Conservation (phyloP, 2,113 vertebrate genomes). For the Cariama cristata region DNA sequence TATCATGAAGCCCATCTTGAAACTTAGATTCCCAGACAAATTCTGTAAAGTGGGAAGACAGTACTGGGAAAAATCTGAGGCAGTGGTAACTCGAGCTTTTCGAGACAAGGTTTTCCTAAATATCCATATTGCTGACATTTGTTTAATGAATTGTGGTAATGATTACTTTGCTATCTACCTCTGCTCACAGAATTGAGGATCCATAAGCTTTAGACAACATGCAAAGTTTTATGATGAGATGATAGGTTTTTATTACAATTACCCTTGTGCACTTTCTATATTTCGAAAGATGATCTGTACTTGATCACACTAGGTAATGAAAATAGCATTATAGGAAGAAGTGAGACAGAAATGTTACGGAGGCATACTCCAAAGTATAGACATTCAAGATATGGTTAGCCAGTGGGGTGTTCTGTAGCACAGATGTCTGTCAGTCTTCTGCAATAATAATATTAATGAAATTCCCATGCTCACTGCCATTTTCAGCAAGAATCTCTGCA, state of each 20-base stretch:
- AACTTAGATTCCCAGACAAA: neutral
- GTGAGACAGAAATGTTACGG: neutral
- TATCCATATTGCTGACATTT: neutral
- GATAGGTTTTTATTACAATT: neutral
- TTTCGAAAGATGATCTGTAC: neutral
- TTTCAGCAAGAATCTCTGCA: neutral
- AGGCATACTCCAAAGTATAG: neutral
- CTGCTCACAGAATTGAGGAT: neutral
- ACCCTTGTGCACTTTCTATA: neutral
- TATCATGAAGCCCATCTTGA: neutral
- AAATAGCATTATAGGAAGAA: neutral
- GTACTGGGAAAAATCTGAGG: neutral
- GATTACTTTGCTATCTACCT: neutral
- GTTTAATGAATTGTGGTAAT: neutral
- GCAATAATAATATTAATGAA: neutral
- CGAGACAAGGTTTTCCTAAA: neutral
- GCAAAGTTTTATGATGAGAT: neutral
- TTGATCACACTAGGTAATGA: neutral
- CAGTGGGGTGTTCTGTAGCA: neutral
- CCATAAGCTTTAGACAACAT: neutral
- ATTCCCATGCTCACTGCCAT: neutral
- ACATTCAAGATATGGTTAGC: neutral
- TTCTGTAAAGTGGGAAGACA: neutral
- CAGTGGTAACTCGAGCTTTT: neutral
- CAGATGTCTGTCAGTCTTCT: neutral